Evolutionary conservation across 2,113 vertebrate species (phyloP).

Genomic region (Bos javanicus): DNA sequence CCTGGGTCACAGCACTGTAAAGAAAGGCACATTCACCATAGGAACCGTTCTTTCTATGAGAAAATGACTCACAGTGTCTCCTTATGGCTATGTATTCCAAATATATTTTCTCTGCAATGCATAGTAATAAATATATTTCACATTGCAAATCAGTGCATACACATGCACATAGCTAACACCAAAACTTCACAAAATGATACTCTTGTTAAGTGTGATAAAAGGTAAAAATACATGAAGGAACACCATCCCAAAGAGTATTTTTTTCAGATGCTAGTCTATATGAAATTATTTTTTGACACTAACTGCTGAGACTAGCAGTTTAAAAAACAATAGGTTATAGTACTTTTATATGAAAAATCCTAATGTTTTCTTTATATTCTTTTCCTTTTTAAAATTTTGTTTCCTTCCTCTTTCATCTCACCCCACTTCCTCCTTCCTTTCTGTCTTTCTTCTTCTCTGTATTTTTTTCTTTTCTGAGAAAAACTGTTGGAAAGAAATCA

Average conservation of each 20-base stretch:
- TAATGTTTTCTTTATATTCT: background rate
- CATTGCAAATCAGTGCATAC: background rate
- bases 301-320: background rate
- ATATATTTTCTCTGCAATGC: background rate
- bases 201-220: background rate
- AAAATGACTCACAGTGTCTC: background rate
- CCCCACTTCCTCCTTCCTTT: background rate
- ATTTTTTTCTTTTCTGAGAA: background rate
- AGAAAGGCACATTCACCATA: background rate
- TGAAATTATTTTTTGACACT: background rate
- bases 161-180: background rate
- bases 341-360: background rate
- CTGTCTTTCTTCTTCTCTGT: background rate
- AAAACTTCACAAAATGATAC: slow-evolving; percentile 2
- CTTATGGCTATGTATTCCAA: background rate
- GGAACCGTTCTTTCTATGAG: background rate
- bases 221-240: background rate
- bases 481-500: slow-evolving; percentile 3
- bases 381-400: background rate
- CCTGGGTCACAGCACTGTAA: background rate
- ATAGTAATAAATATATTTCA: background rate
- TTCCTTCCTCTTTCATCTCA: background rate
- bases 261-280: background rate
- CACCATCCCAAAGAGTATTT: background rate
- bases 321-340: background rate